phyloP scores from a whole-genome alignment of 2,113 vertebrate species.

The Gnathonemus longibarbis region DNA sequence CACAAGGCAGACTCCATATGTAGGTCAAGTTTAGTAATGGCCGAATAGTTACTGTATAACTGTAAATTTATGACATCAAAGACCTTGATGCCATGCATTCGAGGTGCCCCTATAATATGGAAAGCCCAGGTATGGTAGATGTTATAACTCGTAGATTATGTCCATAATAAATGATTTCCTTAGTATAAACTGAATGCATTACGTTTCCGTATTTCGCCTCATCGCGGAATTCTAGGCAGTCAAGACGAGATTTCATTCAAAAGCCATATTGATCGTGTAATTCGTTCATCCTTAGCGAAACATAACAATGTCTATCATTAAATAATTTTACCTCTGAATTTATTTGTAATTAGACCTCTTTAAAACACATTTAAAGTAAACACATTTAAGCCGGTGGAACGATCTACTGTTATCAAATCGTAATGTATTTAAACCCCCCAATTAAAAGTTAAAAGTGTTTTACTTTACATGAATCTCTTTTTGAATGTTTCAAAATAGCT shows the following conservation, averaged over 20 bases:
- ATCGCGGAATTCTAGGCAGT: neutral
- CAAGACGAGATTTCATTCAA: neutral
- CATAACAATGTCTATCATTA: neutral
- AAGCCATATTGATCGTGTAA: neutral
- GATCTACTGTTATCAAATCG: neutral
- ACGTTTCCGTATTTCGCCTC: neutral
- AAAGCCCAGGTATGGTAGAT: neutral
- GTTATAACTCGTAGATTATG: neutral
- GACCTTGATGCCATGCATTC: neutral
- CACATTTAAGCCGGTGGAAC: neutral
- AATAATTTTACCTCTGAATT: neutral
- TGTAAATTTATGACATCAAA: neutral
- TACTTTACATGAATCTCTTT: neutral
- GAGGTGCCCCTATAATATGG: neutral
- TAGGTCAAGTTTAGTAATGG: neutral
- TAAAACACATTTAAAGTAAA: neutral
- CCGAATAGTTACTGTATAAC: conserved; percentile 1
- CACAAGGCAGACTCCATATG: neutral
- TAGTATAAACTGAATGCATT: neutral
- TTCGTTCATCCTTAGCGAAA: neutral
- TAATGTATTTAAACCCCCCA: neutral
- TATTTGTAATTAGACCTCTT: neutral
- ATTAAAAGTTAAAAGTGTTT: neutral
- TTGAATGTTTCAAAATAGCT: neutral
- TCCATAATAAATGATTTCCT: neutral